These are phyloP conservation scores for Notothenia rossii DNA, from an alignment of 2,113 vertebrate genomes.

Conservation along the genomic window DNA sequence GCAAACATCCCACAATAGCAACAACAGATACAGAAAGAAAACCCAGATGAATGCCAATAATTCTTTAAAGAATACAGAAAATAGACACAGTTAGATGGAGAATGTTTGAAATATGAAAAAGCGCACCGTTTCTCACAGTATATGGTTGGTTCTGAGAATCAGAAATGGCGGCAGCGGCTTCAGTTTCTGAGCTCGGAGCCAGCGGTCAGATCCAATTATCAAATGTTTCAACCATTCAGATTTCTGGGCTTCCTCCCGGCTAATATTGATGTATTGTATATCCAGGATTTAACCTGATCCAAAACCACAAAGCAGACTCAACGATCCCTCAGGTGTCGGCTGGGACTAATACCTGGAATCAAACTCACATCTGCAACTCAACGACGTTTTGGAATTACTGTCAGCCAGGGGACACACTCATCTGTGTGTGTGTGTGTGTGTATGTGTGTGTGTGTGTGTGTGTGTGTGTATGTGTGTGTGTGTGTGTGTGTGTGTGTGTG, in stretches of 20 bases:
- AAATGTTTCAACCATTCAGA: conserved; percentile 23
- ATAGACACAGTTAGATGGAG: neutral
- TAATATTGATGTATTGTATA: conserved; percentile 52
- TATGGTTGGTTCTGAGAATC: conserved; percentile 9
- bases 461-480: no score
- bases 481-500: no score
- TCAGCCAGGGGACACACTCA: conserved; percentile 4
- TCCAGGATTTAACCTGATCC: conserved; percentile 46
- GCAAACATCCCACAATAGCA: neutral
- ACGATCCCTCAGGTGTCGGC: conserved; percentile 45
- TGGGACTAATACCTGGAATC: conserved; percentile 66
- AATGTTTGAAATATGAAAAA: no score
- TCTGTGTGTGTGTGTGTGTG: neutral
- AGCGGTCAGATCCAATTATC: conserved; percentile 55
- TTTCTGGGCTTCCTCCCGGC: conserved; percentile 10
- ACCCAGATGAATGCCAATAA: neutral
- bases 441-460: no score
- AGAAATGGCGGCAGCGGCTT: conserved; percentile 16
- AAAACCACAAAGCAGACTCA: conserved; percentile 50
- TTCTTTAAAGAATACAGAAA: neutral
- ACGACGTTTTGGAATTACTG: conserved; percentile 7
- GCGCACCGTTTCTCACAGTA: no score
- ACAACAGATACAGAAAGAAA: neutral
- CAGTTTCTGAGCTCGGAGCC: conserved; percentile 2
- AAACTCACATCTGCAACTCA: conserved; percentile 44